A percentile compares a stretch with the other conserved stretches of the same genome.
Conservation (phyloP, 2,113 vertebrate species). For the Prunella himalayana region DNA sequence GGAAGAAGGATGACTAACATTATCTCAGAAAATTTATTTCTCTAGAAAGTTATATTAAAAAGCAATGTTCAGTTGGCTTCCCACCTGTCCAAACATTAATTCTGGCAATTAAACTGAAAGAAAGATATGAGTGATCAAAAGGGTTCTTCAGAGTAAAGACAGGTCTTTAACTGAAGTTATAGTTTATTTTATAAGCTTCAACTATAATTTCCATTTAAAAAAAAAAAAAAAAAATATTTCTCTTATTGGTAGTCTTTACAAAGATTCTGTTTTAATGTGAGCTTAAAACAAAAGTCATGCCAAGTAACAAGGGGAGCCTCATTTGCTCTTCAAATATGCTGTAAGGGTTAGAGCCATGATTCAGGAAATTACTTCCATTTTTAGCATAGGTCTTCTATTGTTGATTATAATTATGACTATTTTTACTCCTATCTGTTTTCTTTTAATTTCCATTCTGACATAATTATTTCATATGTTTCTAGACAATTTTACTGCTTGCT, state of each 20-base stretch:
- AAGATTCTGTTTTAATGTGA: background rate
- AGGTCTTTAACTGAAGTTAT: background rate
- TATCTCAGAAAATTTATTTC: constrained; percentile 34
- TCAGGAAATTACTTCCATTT: background rate
- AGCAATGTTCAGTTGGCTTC: background rate
- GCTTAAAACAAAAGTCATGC: background rate
- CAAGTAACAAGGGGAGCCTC: background rate
- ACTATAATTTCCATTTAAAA: background rate
- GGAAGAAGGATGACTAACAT: background rate
- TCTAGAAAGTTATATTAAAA: background rate
- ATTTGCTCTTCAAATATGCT: background rate
- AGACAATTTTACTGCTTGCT: background rate
- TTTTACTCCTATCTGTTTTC: background rate
- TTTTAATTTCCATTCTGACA: background rate
- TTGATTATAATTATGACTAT: background rate
- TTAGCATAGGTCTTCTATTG: background rate
- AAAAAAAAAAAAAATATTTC: background rate
- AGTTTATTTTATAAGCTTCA: background rate
- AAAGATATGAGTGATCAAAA: background rate
- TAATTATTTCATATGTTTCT: background rate
- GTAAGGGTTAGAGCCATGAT: background rate
- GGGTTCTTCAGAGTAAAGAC: background rate
- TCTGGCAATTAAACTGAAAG: background rate
- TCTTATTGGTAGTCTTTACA: background rate
- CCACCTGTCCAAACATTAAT: constrained; percentile 22